Conservation (phyloP, 1,140 invertebrate genomes). For the Cydia pomonella region DNA sequence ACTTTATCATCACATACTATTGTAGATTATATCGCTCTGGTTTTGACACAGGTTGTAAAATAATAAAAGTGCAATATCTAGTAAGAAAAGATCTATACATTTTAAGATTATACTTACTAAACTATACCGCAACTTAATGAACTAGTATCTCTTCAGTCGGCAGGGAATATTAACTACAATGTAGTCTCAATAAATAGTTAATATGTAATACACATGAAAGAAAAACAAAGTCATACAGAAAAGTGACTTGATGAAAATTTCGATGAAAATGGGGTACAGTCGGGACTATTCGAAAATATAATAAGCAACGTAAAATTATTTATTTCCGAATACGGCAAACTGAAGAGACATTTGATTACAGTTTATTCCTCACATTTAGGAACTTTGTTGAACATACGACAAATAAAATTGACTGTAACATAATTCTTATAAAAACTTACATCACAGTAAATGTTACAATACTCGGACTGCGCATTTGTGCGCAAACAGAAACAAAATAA, state of each 20-base stretch:
- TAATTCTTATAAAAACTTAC: slow-evolving; percentile 33
- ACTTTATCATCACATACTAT: slow-evolving; percentile 38
- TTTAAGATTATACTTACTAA: slow-evolving; percentile 17
- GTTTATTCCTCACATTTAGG: slow-evolving; percentile 15
- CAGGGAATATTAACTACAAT: background rate
- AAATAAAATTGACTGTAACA: slow-evolving; percentile 22
- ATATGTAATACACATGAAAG: background rate
- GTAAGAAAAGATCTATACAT: slow-evolving; percentile 9
- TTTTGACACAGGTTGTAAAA: slow-evolving; percentile 23
- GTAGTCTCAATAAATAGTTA: background rate
- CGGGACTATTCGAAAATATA: background rate
- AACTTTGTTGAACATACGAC: slow-evolving; percentile 13
- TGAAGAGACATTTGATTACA: slow-evolving; percentile 1
- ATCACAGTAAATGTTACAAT: slow-evolving; percentile 28
- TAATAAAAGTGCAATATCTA: slow-evolving; percentile 14
- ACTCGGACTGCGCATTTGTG: slow-evolving; percentile 23
- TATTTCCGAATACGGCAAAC: background rate
- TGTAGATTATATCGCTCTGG: slow-evolving; percentile 23
- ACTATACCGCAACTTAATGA: slow-evolving; percentile 5
- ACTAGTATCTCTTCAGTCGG: background rate
- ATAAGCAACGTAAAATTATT: background rate
- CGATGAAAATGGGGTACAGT: too few relatives aligned
- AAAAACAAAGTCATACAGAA: too few relatives aligned
- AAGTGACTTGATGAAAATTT: background rate
- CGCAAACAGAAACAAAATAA: slow-evolving; percentile 15